Percentiles rank a stretch among this genome's conserved stretches.
These are phyloP conservation scores for Apocheima hispidaria DNA, from an alignment of 2,888 invertebrate species.

Conservation along the genomic window DNA sequence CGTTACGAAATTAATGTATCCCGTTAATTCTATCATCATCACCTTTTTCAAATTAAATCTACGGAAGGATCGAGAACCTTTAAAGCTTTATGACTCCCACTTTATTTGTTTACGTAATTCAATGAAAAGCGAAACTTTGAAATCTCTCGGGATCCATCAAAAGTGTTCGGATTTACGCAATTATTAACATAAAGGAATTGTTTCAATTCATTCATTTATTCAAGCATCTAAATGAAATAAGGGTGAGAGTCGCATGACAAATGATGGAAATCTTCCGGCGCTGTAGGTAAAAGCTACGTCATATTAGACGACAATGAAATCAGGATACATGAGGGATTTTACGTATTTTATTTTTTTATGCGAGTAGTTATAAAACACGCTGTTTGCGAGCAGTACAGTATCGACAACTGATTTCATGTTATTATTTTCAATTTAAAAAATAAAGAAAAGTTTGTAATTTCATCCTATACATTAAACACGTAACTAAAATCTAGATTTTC, in stretches of 20 bases:
- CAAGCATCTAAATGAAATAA: constrained; percentile 36
- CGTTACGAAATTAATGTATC: constrained; percentile 7
- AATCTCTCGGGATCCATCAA: constrained; percentile 29
- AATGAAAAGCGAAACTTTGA: constrained; percentile 32
- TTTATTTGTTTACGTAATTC: constrained; percentile 31
- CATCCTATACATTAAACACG: too few relatives aligned
- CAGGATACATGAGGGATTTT: too few relatives aligned
- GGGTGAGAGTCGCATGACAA: constrained; percentile 46
- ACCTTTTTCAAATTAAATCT: constrained; percentile 24
- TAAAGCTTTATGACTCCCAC: constrained; percentile 15
- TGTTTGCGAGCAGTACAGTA: too few relatives aligned
- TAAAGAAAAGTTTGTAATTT: too few relatives aligned
- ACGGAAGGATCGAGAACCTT: constrained; percentile 7
- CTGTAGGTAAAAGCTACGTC: background rate
- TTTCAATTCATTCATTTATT: constrained; percentile 41
- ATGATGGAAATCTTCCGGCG: constrained; percentile 37
- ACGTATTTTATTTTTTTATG: too few relatives aligned
- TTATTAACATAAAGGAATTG: constrained; percentile 37
- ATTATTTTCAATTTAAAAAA: too few relatives aligned
- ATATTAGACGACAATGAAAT: too few relatives aligned
- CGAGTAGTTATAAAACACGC: too few relatives aligned
- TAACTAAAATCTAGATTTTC: too few relatives aligned
- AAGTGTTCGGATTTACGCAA: constrained; percentile 35
- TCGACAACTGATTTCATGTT: too few relatives aligned
- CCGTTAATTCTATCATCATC: constrained; percentile 11